phyloP scores from a whole-genome alignment of 2,113 vertebrate species.

The Forbesichthys agassizii region DNA sequence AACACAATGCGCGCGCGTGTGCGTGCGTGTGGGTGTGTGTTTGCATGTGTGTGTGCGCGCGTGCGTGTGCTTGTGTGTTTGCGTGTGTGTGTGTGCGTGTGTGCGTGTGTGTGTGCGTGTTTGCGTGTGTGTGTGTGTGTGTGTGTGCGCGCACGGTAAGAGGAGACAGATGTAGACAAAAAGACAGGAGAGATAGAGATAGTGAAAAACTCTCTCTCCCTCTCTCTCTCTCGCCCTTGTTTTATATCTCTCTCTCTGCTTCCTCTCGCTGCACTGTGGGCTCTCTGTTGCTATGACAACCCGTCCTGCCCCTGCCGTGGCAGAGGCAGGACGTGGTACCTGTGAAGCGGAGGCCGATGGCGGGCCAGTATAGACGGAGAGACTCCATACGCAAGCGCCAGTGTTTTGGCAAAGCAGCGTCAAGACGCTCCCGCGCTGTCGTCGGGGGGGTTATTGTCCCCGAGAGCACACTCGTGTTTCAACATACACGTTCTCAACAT shows the following conservation, averaged over 20 bases:
- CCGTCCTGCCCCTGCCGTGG: slow-evolving; percentile 27
- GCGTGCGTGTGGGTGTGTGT: slow-evolving; percentile 1
- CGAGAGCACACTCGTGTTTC: no score
- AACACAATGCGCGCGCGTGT: not conserved
- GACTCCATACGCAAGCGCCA: not conserved
- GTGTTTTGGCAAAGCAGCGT: not conserved
- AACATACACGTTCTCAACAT: no score
- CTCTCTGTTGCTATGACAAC: slow-evolving; percentile 68
- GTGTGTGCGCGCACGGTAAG: not conserved
- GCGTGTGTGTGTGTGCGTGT: not conserved
- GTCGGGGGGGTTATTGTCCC: no score
- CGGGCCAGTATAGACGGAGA: not conserved
- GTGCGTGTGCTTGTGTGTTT: not conserved
- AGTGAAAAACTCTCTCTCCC: slow-evolving; percentile 22
- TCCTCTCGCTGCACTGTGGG: slow-evolving; percentile 17
- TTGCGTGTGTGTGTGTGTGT: not conserved
- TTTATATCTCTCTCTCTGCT: slow-evolving; percentile 1
- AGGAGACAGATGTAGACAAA: slow-evolving; percentile 3
- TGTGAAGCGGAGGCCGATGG: slow-evolving; percentile 37
- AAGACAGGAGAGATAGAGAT: slow-evolving; percentile 12
- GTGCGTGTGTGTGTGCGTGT: slow-evolving; percentile 11
- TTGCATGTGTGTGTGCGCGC: not conserved
- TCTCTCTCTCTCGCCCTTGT: not conserved
- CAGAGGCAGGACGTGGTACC: slow-evolving; percentile 52
- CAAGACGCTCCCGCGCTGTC: no score